Evolutionary conservation across 2,888 invertebrate genomes (phyloP).

Genomic region (Atrina japonica): DNA sequence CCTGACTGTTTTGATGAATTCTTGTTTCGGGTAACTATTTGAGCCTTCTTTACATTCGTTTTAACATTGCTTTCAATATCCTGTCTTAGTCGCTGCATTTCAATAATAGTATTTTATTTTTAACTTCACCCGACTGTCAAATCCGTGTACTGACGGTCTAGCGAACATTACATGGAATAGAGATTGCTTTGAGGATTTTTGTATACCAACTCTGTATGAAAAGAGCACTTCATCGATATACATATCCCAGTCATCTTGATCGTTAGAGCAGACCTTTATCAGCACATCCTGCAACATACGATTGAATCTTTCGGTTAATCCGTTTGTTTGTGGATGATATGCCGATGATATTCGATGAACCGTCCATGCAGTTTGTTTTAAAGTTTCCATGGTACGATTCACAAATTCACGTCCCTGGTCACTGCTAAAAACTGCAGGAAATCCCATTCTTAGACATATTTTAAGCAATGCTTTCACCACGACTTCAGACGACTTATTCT

Average conservation of each 20-base stretch:
- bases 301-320: too few relatives aligned
- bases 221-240: conserved; percentile 3
- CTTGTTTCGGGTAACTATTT: too few relatives aligned
- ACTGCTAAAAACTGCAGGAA: conserved; percentile 6
- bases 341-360: not conserved
- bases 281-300: conserved; percentile 1
- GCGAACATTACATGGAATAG: conserved; percentile 2
- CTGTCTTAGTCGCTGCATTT: too few relatives aligned
- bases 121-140: too few relatives aligned
- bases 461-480: not conserved
- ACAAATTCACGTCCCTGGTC: conserved; percentile 8
- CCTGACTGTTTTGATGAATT: too few relatives aligned
- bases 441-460: not conserved
- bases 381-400: not conserved
- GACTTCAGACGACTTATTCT: too few relatives aligned
- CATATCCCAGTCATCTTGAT: conserved; percentile 5
- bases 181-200: not conserved
- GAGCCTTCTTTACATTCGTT: too few relatives aligned
- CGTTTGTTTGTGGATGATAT: too few relatives aligned
- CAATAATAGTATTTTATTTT: too few relatives aligned
- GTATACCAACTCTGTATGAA: not conserved
- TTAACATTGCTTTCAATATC: too few relatives aligned
- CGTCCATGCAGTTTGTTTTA: not conserved
- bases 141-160: not conserved
- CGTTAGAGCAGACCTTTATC: conserved; percentile 4